A percentile compares a stretch with the other conserved stretches of the same genome.
phyloP scores from a whole-genome alignment of 2,113 vertebrate species.

The Archocentrus centrarchus region DNA sequence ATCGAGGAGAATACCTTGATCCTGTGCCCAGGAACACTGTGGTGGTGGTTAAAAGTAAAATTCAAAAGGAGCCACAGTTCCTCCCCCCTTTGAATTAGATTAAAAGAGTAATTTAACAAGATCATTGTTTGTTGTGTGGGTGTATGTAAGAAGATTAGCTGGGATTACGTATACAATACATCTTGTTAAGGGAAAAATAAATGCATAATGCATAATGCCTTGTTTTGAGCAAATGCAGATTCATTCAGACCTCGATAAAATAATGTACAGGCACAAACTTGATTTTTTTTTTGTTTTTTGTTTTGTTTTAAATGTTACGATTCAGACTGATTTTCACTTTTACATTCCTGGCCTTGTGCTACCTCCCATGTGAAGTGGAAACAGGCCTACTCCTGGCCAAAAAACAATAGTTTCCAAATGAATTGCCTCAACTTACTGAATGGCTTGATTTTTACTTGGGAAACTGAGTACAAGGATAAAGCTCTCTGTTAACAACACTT shows the following conservation, averaged over 20 bases:
- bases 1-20: background rate
- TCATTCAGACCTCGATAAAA: background rate
- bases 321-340: background rate
- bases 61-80: background rate
- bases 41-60: background rate
- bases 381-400: background rate
- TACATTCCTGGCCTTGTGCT: background rate
- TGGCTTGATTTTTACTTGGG: background rate
- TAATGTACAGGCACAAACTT: no score
- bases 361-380: background rate
- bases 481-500: background rate
- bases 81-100: background rate
- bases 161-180: background rate
- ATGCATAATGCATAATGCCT: rapidly evolving
- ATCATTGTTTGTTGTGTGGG: background rate
- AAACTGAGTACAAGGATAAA: background rate
- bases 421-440: no score
- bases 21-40: background rate
- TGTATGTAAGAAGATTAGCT: background rate
- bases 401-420: no score
- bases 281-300: no score
- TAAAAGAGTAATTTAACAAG: conserved; percentile 15
- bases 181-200: background rate
- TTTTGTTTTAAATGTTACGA: background rate
- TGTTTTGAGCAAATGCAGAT: background rate